These are phyloP conservation scores for Drosophila formosana DNA, from an alignment of 2,888 invertebrate species.

Conservation along the genomic window DNA sequence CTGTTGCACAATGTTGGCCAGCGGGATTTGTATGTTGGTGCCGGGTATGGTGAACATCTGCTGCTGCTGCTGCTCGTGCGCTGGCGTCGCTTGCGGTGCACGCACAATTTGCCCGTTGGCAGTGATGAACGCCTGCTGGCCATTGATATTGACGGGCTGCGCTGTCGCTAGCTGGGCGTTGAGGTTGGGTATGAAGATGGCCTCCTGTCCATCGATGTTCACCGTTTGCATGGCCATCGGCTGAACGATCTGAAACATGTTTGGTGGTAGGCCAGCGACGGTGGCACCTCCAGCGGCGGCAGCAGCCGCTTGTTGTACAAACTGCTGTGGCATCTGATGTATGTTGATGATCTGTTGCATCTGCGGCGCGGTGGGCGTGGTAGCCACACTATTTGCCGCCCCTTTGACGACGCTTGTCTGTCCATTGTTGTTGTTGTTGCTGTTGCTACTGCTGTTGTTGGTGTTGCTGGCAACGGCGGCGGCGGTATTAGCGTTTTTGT, in stretches of 20 bases:
- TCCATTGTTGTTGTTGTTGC: constrained; percentile 43
- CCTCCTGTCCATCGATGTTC: constrained; percentile 96
- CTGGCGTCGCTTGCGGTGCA: constrained; percentile 86
- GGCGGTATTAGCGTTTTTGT: constrained; percentile 66
- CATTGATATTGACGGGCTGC: constrained; percentile 86
- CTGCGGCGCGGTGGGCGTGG: constrained; percentile 51
- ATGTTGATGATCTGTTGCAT: constrained; percentile 82
- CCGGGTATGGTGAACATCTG: constrained; percentile 87
- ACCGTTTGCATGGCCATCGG: constrained; percentile 93
- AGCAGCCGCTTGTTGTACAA: constrained; percentile 55
- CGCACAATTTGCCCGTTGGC: constrained; percentile 91
- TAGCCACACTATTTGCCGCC: constrained; percentile 43
- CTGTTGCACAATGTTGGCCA: constrained; percentile 72
- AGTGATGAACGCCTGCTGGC: constrained; percentile 86
- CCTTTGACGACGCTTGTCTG: constrained; percentile 35
- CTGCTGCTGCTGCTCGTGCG: constrained; percentile 87
- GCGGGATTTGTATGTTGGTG: constrained; percentile 87
- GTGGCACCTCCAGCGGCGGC: constrained; percentile 26
- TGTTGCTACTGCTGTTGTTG: constrained; percentile 36
- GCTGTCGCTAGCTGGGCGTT: constrained; percentile 85
- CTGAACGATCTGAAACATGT: constrained; percentile 87
- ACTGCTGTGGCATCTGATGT: constrained; percentile 79
- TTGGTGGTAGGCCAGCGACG: constrained; percentile 69
- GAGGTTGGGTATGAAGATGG: constrained; percentile 94
- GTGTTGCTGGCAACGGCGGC: constrained; percentile 45